Evolutionary conservation across 1,140 invertebrate species (phyloP), one percentile per base, ranked within the genome.

Genomic region (Trinorchestia longiramus): DNA sequence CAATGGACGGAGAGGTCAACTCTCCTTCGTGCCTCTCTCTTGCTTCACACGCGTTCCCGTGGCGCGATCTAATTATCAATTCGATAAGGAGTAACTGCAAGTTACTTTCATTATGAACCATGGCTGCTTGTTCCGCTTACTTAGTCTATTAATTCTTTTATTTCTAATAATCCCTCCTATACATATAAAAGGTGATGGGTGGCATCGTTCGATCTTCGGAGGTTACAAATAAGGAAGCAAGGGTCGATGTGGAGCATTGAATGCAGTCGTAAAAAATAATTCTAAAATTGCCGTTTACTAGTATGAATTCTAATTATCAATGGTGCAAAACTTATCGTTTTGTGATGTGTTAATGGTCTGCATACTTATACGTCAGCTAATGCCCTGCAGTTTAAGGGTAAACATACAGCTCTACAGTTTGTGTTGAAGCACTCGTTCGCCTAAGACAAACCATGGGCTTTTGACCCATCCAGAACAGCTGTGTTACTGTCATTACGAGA

Each of bases 31-130:
- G 62, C 62, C 47, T 23, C 62, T 23, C 62, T 11, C 47, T 19
- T 28, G 62, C 62, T 28, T 77, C 11, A 77, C 28, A 28, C 62
- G 28, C 28, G 62, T 77, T 77, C 62, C 62, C 62, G 36, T 77
- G 62, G 62, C 62, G 62, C 62, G 62, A 77, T 77, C 62, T 77
- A 77, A 77, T 77, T 77, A 77, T 77, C 62, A 77, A 77, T 77
- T 77, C 62, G 62, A 77, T 77, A 77, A 77, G 62, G 62, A 77
- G 62, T 28, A 77, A 77, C 62, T 77, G 62, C 62, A 28, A 77
- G 62, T 77, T 77, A 77, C 62, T 77, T 77, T 77, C 62, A 77
- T 77, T 23, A 77, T 36, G 62, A 77, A 77, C 62, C 62, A 77
- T 77, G 62, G 62, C 62, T 77, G 62, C 62, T 77, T 11, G 62